These are phyloP conservation scores for Drosophila varians DNA, from an alignment of 1,140 invertebrate species.

Conservation along the genomic window DNA sequence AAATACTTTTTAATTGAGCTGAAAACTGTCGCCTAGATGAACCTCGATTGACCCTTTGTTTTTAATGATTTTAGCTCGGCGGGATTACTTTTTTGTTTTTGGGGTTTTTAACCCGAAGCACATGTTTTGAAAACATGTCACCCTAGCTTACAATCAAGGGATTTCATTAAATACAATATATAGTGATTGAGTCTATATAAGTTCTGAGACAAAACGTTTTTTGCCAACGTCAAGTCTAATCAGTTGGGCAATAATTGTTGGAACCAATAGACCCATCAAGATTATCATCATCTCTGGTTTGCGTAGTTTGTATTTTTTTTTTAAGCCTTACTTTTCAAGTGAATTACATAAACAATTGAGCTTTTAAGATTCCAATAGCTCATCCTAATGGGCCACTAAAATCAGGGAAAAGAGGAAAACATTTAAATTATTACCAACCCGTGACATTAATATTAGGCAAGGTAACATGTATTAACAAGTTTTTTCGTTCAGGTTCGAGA, in stretches of 20 bases:
- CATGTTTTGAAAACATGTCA: conserved; percentile 10
- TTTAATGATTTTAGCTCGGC: conserved; percentile 1
- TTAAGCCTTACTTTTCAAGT: not conserved
- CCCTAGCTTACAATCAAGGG: conserved; percentile 9
- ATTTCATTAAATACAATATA: not conserved
- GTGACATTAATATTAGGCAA: not conserved
- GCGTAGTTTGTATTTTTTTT: conserved; percentile 11
- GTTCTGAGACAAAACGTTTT: too few species aligned
- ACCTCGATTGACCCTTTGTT: conserved; percentile 23
- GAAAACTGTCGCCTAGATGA: conserved; percentile 18
- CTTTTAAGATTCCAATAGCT: not conserved
- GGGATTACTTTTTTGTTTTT: not conserved
- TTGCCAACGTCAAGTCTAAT: conserved; percentile 2
- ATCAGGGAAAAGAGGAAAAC: not conserved
- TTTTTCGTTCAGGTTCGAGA: conserved; percentile 1
- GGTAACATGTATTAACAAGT: not conserved
- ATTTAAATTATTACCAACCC: conserved; percentile 1
- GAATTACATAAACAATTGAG: not conserved
- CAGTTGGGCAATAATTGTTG: not conserved
- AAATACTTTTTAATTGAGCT: not conserved
- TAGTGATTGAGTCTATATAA: not conserved
- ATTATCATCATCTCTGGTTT: conserved; percentile 20
- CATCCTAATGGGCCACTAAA: not conserved
- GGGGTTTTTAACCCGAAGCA: not conserved
- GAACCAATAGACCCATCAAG: conserved; percentile 10